phyloP scores from a whole-genome alignment of 2,113 vertebrate species.

The Prolemur simus region DNA sequence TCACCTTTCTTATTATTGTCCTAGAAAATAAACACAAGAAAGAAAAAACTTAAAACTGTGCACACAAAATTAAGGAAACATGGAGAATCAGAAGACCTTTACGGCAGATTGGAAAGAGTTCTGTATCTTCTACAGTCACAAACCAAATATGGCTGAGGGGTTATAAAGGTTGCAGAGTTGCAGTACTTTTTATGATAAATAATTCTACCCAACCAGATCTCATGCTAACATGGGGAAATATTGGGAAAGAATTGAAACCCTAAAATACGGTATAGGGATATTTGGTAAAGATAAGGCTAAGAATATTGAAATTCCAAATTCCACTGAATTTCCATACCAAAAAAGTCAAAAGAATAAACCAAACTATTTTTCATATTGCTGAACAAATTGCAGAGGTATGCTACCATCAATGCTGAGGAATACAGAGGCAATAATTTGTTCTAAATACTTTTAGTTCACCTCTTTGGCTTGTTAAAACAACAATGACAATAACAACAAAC shows the following conservation, averaged over 20 bases:
- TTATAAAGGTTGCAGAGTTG: not conserved
- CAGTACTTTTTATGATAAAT: not conserved
- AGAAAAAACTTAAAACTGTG: not conserved
- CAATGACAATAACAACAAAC: not conserved
- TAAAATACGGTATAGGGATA: not conserved
- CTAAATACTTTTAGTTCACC: not conserved
- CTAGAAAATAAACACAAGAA: not conserved
- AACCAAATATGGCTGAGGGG: not conserved
- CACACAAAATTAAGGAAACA: not conserved
- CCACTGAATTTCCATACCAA: not conserved
- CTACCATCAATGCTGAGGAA: not conserved
- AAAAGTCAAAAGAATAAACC: not conserved
- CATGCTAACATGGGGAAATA: not conserved
- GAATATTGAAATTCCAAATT: not conserved
- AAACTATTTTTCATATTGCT: not conserved
- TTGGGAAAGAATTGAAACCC: not conserved
- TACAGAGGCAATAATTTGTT: not conserved
- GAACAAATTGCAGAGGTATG: not conserved
- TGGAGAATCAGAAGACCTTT: not conserved
- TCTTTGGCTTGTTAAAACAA: not conserved
- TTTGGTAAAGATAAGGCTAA: not conserved
- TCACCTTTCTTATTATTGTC: not conserved
- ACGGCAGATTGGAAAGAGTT: not conserved
- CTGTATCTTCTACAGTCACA: not conserved
- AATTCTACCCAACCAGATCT: not conserved